Base-by-base conservation (phyloP, 2,113 vertebrate genomes). In the Hippolais icterina region DNA sequence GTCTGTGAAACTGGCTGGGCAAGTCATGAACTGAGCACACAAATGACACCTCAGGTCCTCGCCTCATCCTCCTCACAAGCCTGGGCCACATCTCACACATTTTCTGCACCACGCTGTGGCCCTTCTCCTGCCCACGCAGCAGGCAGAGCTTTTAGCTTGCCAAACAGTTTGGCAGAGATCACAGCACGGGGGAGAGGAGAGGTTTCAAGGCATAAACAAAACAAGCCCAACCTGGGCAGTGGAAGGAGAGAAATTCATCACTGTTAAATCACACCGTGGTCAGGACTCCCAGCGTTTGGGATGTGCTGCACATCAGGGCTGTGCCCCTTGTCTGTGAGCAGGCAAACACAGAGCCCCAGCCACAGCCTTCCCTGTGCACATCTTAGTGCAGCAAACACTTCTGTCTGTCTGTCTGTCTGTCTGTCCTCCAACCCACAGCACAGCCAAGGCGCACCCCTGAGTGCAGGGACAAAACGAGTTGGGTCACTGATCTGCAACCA, bases 41-140 rank as follows among this genome's bases (percentile, higher is more conserved):
- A 1, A 66, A 59, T 25, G 71, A 69, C 49, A 93, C 35, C 92
- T 63, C 80, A 44, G 57, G 33, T 65, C 54, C 66, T 46, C 1
- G 0, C 46, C 80, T 61, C 50, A 23, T 46, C 57, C 68, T 89
- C 42, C 29, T 52, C 80, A 63, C 59, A 54, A 77, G 54, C 65
- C 63, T 77, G 42, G 54, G 61, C 59, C 50, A 44, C 90, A 78
- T 83, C 88, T 81, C 71, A 29, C 41, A 52, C 5, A 25, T 74
- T 63, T 80, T 54, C 54, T 9, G 2, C 63, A 76, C 56, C 65
- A 47, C 12, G 5, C 74, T 50, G 42, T 11, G 59, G 56, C 53
- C 66, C n/a, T 79, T 37, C 88, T 66, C 72, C 93, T 88, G 75
- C 95, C 94, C 88, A 93, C 80, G 16, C 50, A 47, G 25, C 59